A percentile compares a stretch with the other conserved stretches of the same genome.
Evolutionary conservation across 2,113 vertebrate species (phyloP).

Genomic region (Cnemophilus loriae): DNA sequence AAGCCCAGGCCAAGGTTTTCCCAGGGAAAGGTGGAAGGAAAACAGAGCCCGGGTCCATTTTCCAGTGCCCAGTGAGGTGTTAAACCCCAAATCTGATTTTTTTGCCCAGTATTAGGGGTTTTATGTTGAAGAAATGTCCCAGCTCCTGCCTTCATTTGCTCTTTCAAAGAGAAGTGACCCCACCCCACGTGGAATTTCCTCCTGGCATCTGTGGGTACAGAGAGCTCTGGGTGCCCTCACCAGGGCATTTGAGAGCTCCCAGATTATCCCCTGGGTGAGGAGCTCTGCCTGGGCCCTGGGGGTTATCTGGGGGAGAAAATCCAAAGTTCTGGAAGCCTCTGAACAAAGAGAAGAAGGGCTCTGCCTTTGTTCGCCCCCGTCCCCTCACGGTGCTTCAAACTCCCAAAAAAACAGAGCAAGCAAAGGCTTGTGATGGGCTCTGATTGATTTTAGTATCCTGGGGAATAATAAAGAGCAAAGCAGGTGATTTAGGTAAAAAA

Average conservation of each 20-base stretch:
- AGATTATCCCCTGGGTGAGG: not conserved
- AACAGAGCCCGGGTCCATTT: not conserved
- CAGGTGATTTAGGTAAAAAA: not conserved
- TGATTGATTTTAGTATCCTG: not conserved
- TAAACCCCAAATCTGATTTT: not conserved
- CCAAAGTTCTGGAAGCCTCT: not conserved
- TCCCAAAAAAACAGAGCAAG: not conserved
- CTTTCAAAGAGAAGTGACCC: not conserved
- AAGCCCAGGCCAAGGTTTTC: not conserved
- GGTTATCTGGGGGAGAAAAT: not conserved
- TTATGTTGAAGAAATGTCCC: not conserved
- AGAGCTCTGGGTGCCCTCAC: not conserved
- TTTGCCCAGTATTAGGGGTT: fast-evolving
- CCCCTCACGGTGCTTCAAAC: fast-evolving
- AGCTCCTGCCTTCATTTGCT: not conserved
- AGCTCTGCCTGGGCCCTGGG: not conserved
- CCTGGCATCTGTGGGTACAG: not conserved
- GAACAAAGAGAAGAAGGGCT: not conserved
- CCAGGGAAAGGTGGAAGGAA: not conserved
- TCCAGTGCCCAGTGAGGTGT: not conserved
- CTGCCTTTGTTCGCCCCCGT: not conserved
- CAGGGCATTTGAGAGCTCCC: not conserved
- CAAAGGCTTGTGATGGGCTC: not conserved
- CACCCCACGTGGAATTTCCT: not conserved
- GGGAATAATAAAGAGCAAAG: not conserved